A percentile compares a stretch with the other conserved stretches of the same genome.
Conservation (phyloP, 1,140 invertebrate genomes). For the Dendroctonus valens region DNA sequence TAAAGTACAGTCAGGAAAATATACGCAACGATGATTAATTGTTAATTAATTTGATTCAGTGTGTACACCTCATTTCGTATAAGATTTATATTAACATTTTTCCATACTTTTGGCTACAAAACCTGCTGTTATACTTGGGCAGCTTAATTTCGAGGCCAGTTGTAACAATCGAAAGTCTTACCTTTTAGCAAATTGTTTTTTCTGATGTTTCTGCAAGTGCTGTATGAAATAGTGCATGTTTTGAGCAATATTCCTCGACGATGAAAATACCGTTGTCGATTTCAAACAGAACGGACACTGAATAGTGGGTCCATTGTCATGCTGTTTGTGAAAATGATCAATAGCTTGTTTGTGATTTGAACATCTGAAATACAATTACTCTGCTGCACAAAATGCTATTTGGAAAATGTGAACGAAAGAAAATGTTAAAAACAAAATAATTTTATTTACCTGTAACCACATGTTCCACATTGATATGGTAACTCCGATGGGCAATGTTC, state of each 20-base stretch:
- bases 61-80: too few species aligned
- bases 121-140: too few species aligned
- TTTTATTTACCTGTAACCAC: slow-evolving; percentile 58
- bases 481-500: slow-evolving; percentile 73
- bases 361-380: slow-evolving; percentile 43
- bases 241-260: slow-evolving; percentile 52
- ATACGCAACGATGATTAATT: too few species aligned
- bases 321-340: slow-evolving; percentile 69
- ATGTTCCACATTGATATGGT: slow-evolving; percentile 75
- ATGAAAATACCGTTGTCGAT: slow-evolving; percentile 50
- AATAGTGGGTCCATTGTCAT: slow-evolving; percentile 61
- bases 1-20: too few species aligned
- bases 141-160: too few species aligned
- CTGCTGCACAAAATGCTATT: not conserved
- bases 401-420: not conserved
- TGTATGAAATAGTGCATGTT: slow-evolving; percentile 56
- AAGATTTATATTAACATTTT: too few species aligned
- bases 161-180: not conserved
- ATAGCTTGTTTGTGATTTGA: slow-evolving; percentile 73
- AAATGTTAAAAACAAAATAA: not conserved
- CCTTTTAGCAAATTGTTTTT: slow-evolving; percentile 61
- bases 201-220: slow-evolving; percentile 56
- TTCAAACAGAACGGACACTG: slow-evolving; percentile 76
- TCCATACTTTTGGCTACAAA: too few species aligned
- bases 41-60: too few species aligned